Evolutionary conservation across 2,888 invertebrate genomes (phyloP).

Genomic region (Trisateles emortualis): DNA sequence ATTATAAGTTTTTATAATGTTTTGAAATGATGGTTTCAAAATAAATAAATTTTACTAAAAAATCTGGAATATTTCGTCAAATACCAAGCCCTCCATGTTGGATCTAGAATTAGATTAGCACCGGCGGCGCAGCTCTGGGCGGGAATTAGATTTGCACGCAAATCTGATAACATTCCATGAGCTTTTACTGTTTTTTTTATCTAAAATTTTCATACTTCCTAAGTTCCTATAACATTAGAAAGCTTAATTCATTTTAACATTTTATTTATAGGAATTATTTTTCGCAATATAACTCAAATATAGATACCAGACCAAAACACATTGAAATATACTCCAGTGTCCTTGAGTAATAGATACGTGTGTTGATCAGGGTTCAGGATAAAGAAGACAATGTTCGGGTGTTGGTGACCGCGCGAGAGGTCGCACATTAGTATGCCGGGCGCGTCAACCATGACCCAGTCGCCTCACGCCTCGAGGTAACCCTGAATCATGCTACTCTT

Average conservation of each 20-base stretch:
- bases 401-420: constrained; percentile 14
- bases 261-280: no score
- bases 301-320: neutral
- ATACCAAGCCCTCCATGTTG: constrained; percentile 6
- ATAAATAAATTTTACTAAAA: neutral
- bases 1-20: no score
- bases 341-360: constrained; percentile 5
- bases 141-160: constrained; percentile 10
- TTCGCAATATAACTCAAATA: no score
- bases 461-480: constrained; percentile 3
- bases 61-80: neutral
- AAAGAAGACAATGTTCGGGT: constrained; percentile 7
- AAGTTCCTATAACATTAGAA: no score
- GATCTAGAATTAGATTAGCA: constrained; percentile 1
- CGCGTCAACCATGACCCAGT: constrained; percentile 11
- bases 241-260: no score
- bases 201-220: neutral
- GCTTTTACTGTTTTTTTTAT: neutral
- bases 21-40: neutral
- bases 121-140: neutral
- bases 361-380: neutral
- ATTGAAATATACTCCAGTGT: neutral
- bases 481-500: neutral
- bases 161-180: constrained; percentile 3
- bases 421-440: constrained; percentile 16